phyloP scores from a whole-genome alignment of 1,140 invertebrate species.

The Drosophila takahashii region DNA sequence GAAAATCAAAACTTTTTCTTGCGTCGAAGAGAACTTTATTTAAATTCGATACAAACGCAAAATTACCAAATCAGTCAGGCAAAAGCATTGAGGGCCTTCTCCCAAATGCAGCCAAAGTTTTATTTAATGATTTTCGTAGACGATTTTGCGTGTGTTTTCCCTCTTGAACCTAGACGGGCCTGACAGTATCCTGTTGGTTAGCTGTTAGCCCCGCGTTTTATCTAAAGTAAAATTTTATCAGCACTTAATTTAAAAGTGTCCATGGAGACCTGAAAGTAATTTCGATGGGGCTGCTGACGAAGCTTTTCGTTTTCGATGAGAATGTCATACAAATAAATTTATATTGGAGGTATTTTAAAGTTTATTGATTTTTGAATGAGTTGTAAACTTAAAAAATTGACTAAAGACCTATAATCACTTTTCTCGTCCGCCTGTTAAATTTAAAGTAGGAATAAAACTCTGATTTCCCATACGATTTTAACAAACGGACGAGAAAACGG shows the following conservation, averaged over 20 bases:
- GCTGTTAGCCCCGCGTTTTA: conserved; percentile 3
- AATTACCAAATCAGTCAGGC: conserved; percentile 56
- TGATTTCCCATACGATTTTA: no score
- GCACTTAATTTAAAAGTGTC: conserved; percentile 65
- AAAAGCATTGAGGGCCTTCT: conserved; percentile 35
- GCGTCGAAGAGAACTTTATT: conserved; percentile 44
- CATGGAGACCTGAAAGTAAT: conserved; percentile 59
- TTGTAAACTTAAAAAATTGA: no score
- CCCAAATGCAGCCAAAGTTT: conserved; percentile 50
- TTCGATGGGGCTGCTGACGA: conserved; percentile 7
- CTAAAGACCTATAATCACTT: no score
- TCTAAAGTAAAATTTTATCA: conserved; percentile 5
- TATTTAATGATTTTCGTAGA: conserved; percentile 59
- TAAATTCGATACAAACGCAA: conserved; percentile 58
- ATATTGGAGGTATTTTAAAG: not conserved
- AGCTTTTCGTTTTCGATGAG: not conserved
- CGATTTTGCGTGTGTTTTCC: conserved; percentile 16
- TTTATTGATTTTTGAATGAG: not conserved
- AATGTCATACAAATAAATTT: not conserved
- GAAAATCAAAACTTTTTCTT: conserved; percentile 59
- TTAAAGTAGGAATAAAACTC: no score
- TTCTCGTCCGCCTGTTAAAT: no score
- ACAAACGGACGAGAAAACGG: no score
- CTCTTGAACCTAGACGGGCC: conserved; percentile 25
- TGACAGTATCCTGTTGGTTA: conserved; percentile 42